Evolutionary conservation across 1,140 invertebrate genomes (phyloP), one percentile per base, ranked within the genome.

Genomic region (Calycopis cecrops): DNA sequence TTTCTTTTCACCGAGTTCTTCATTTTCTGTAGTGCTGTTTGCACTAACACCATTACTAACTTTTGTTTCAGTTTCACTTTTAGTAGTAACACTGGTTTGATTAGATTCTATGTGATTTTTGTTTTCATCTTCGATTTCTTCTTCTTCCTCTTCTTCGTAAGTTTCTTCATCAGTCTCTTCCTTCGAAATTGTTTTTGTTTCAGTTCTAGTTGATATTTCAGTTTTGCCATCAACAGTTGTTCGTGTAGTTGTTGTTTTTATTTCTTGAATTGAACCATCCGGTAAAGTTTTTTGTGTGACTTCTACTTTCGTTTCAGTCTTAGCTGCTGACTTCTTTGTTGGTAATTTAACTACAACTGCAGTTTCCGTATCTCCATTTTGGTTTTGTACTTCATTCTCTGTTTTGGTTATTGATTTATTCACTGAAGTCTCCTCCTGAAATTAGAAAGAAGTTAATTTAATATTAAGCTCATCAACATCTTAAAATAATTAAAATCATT

Each of bases 291-390:
- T 82, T 60, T 79, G 81, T n/a, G 63, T 61, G 42, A 85, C 73
- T 65, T 85, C 79, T n/a, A 87, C 81, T 60, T 76, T 76, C 35
- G 81, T 87, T 63, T 87, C 83, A 51, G 77, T 82, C 62, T 76
- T 85, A 4, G 77, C 79, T 51, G 72, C 74, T 28, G 77, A 74
- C 60, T 84, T 83, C 59, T 85, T 87, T 6, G 75, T 55, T 14
- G 84, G 77, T 48, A 87, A 51, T 60, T 79, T 84, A 7, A 87
- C 67, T 28, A 74, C 72, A 38, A 82, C 35, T 52, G 76, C 77
- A 44, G 77, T 71, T 62, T 87, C 80, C 28, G 71, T 60, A 35
- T 82, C 71, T 42, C 76, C 79, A 68, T 86, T 86, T 63, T 71
- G 63, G 35, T 70, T 63, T 35, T 69, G 58, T 58, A 67, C 61